phyloP scores from a whole-genome alignment of 2,797 vertebrate genomes.

The Masticophis lateralis region DNA sequence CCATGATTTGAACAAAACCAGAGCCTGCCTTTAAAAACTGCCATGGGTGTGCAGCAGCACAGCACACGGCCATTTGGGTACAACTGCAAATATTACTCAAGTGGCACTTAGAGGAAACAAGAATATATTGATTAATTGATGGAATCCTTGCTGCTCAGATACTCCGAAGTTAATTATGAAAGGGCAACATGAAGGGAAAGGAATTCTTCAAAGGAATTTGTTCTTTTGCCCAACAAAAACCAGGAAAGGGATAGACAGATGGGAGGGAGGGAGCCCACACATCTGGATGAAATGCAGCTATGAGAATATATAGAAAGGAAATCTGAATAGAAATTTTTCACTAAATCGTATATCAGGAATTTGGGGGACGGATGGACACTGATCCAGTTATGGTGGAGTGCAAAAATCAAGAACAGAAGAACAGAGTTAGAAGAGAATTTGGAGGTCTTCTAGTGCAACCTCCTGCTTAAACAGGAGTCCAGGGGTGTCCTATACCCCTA shows the following conservation, averaged over 20 bases:
- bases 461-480: background rate
- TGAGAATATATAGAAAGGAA: background rate
- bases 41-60: background rate
- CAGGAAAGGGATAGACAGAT: background rate
- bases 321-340: background rate
- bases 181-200: background rate
- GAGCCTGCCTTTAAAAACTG: constrained; percentile 19
- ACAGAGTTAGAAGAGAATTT: background rate
- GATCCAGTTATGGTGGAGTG: background rate
- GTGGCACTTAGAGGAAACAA: background rate
- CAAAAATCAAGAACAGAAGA: background rate
- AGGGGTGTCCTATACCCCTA: background rate
- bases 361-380: too few species aligned
- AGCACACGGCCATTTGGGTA: background rate
- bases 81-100: constrained; percentile 30
- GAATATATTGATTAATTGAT: constrained; percentile 2
- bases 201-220: background rate
- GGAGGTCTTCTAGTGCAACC: background rate
- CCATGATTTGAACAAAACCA: constrained; percentile 47
- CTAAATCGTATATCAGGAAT: background rate
- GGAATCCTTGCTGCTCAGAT: background rate
- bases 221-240: background rate
- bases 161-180: background rate
- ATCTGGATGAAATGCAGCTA: background rate
- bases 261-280: background rate